Evolutionary conservation across 2,888 invertebrate genomes (phyloP).

Genomic region (Thyatira batis): DNA sequence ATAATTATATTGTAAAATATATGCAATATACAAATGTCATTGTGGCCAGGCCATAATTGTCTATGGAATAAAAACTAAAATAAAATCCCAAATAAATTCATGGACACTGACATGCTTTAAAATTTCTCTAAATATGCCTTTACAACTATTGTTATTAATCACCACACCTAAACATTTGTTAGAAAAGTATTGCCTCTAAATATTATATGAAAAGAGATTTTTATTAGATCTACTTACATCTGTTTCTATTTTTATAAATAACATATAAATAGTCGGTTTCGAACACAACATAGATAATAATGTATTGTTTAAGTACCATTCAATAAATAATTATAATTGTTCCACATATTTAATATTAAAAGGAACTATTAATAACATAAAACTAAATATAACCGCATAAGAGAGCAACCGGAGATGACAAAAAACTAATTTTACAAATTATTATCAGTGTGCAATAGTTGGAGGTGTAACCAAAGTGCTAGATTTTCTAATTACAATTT

Average conservation of each 20-base stretch:
- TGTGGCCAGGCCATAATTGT: slow-evolving; percentile 56
- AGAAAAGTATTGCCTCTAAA: slow-evolving; percentile 80
- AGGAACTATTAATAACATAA: slow-evolving; percentile 46
- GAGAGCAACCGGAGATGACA: slow-evolving; percentile 68
- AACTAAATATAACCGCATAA: slow-evolving; percentile 45
- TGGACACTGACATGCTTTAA: slow-evolving; percentile 56
- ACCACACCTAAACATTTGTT: slow-evolving; percentile 76
- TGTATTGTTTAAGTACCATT: slow-evolving; percentile 68
- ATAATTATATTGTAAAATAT: slow-evolving; percentile 55
- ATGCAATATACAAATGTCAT: slow-evolving; percentile 66
- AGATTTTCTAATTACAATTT: slow-evolving; percentile 70
- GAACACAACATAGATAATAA: slow-evolving; percentile 49
- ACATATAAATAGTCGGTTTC: slow-evolving; percentile 53
- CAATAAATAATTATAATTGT: slow-evolving; percentile 53
- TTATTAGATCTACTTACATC: slow-evolving; percentile 70
- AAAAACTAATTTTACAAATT: slow-evolving; percentile 43
- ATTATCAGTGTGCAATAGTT: slow-evolving; percentile 66
- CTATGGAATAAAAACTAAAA: slow-evolving; percentile 64
- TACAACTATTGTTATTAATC: slow-evolving; percentile 75
- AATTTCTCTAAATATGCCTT: slow-evolving; percentile 71
- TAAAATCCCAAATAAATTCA: slow-evolving; percentile 53
- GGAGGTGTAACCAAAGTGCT: slow-evolving; percentile 71
- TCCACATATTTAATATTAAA: slow-evolving; percentile 40
- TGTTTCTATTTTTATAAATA: slow-evolving; percentile 59
- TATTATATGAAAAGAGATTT: slow-evolving; percentile 71